These are phyloP conservation scores for Phylloscopus trochilus DNA, from an alignment of 2,113 vertebrate species.

Conservation along the genomic window DNA sequence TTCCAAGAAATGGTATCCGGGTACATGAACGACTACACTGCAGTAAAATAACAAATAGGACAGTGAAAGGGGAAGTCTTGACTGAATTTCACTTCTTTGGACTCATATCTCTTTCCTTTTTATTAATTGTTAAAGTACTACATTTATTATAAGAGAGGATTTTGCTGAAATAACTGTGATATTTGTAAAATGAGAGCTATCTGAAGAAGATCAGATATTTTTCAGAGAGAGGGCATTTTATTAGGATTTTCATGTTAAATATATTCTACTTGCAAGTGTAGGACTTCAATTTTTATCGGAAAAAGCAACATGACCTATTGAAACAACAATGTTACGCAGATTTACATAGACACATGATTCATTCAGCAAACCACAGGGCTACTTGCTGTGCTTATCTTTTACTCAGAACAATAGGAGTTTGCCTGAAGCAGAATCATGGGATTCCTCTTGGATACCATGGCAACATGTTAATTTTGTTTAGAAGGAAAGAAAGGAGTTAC, in stretches of 20 bases:
- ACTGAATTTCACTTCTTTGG: conserved; percentile 4
- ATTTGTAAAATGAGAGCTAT: not conserved
- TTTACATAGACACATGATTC: not conserved
- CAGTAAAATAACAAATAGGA: not conserved
- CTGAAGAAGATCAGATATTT: not conserved
- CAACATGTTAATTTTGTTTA: conserved; percentile 18
- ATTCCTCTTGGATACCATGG: not conserved
- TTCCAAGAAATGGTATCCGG: not conserved
- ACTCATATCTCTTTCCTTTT: not conserved
- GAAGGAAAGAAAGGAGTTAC: not conserved
- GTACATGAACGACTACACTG: not conserved
- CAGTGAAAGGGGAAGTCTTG: not conserved
- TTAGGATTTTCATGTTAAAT: not conserved
- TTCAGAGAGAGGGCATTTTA: not conserved
- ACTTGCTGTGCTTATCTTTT: not conserved
- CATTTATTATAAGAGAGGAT: not conserved
- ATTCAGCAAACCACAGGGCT: not conserved
- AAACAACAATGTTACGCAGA: not conserved
- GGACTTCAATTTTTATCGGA: not conserved
- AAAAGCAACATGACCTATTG: not conserved
- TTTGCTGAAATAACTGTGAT: not conserved
- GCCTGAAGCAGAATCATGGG: not conserved
- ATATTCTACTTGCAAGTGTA: not conserved
- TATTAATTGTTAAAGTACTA: not conserved
- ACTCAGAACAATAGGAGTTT: not conserved